Base-by-base conservation (phyloP, 2,888 invertebrate genomes). In the Drosophila quinaria region DNA sequence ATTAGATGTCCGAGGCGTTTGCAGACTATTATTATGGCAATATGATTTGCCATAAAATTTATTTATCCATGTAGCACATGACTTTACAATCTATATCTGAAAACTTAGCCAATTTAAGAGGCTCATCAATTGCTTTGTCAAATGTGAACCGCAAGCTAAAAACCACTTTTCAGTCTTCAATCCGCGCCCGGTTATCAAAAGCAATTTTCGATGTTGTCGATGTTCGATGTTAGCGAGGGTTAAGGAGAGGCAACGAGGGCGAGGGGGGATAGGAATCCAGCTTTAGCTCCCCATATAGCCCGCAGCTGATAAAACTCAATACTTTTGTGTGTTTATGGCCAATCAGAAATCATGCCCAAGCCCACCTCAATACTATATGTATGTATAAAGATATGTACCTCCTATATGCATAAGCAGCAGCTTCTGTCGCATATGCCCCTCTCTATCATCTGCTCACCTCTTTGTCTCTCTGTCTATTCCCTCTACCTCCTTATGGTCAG, bases 261-360 rank as follows among this genome's bases (percentile, higher is more conserved):
- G 19, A 9, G 49, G 10, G 33, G 25, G 25, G 25, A 25, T 9
- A 37, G 5, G 33, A 17, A 39, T 47, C 11, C 15, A 47, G 44
- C n/a, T 35, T 15, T 5, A 42, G 60, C 65, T 67, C 31, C 49
- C 70, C 88, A 78, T 85, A 89, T 89, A 81, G 83, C 83, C 83
- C 88, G 86, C 85, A 89, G 83, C 88, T 85, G 86, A 85, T 85
- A 84, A 87, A 84, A 84, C 90, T 89, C 90, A 89, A 84, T 89
- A 84, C 83, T 84, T 84, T 84, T 84, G 83, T 84, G 88, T 84
- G 83, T 89, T 84, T 84, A 84, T 84, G 88, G 81, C 88, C 83
- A 84, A 84, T 84, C 83, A 87, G 90, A 89, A 84, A 84, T 89
- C 83, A 84, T 89, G 88, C 83, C 83, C 85, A 89, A 62, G 77